phyloP scores from a whole-genome alignment of 1,140 invertebrate genomes.

The Planococcus citri region DNA sequence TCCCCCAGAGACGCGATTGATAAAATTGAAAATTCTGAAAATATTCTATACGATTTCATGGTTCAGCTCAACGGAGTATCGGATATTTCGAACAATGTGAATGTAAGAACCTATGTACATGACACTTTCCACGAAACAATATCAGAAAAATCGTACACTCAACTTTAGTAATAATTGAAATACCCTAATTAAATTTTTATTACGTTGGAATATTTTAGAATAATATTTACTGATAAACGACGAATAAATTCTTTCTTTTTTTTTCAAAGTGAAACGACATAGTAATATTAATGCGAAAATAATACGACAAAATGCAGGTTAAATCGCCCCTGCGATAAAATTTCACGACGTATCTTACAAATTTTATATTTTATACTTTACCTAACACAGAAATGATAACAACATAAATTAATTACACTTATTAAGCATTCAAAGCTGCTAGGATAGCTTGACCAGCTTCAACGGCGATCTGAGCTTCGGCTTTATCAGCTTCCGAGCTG shows the following conservation, averaged over 20 bases:
- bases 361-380: conserved; percentile 1
- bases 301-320: too few species aligned
- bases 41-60: neutral
- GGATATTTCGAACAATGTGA: neutral
- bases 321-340: neutral
- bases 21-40: neutral
- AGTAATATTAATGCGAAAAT: too few species aligned
- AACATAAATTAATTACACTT: neutral
- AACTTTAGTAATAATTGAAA: too few species aligned
- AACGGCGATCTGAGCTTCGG: conserved; percentile 86
- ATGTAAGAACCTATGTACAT: neutral
- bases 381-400: conserved; percentile 5
- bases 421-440: conserved; percentile 56
- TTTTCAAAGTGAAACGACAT: too few species aligned
- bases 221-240: too few species aligned
- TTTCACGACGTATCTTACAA: neutral
- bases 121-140: neutral
- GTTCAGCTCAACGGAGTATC: neutral
- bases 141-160: neutral
- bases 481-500: conserved; percentile 67
- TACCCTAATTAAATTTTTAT: too few species aligned
- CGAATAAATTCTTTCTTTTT: too few species aligned
- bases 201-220: too few species aligned
- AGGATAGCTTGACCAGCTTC: conserved; percentile 89
- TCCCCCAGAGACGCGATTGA: neutral